Conservation (phyloP, 2,113 vertebrate genomes). For the Oncorhynchus tshawytscha region DNA sequence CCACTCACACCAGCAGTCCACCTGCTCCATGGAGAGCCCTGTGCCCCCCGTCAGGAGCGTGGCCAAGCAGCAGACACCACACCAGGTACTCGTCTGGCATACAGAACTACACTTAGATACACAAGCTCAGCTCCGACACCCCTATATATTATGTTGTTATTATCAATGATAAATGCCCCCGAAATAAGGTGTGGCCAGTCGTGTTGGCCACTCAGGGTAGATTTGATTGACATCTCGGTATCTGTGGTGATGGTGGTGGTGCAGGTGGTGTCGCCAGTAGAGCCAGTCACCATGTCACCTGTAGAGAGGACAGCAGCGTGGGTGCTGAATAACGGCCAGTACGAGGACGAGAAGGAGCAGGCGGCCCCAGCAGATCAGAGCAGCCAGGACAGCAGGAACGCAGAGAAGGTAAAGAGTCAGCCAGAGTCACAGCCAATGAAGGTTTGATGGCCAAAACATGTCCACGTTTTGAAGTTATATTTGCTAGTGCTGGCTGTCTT, state of each 20-base stretch:
- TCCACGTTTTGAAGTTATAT: too few relatives aligned
- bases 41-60: slow-evolving; percentile 77
- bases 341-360: slow-evolving; percentile 82
- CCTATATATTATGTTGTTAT: not conserved
- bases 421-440: slow-evolving; percentile 6
- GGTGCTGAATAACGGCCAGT: slow-evolving; percentile 94
- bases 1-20: slow-evolving; percentile 74
- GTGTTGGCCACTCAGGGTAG: not conserved
- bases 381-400: slow-evolving; percentile 78
- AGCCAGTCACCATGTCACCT: slow-evolving; percentile 89
- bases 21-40: slow-evolving; percentile 79
- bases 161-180: not conserved
- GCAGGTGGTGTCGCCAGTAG: slow-evolving; percentile 86
- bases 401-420: slow-evolving; percentile 82
- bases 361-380: slow-evolving; percentile 58
- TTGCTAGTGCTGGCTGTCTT: too few relatives aligned
- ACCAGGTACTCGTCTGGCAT: slow-evolving; percentile 60
- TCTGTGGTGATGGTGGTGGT: not conserved
- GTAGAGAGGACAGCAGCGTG: slow-evolving; percentile 96
- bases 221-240: not conserved
- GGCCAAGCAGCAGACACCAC: slow-evolving; percentile 59
- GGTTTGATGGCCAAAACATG: too few relatives aligned
- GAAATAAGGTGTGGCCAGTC: not conserved
- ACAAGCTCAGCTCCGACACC: not conserved
- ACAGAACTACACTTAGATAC: not conserved